A percentile compares a stretch with the other conserved stretches of the same genome.
These are phyloP conservation scores for Hypotaenidia philippensis DNA, from an alignment of 2,797 vertebrate species.

Conservation along the genomic window DNA sequence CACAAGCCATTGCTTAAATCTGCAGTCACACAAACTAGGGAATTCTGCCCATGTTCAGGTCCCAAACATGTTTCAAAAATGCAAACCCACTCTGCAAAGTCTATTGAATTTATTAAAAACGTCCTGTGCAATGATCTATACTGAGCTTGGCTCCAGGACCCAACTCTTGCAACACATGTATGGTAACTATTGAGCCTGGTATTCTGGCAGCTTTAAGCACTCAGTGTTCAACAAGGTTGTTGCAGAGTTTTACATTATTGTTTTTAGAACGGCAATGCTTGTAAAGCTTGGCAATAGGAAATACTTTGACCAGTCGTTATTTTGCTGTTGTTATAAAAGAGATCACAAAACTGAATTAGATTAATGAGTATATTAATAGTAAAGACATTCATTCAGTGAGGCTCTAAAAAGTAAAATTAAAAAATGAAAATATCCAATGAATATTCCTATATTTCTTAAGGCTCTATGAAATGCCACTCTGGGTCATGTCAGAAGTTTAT, in stretches of 20 bases:
- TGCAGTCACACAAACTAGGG: background rate
- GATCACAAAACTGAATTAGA: background rate
- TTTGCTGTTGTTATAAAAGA: background rate
- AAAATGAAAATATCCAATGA: background rate
- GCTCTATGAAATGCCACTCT: background rate
- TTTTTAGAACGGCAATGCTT: background rate
- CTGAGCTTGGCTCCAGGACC: background rate
- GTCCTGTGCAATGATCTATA: background rate
- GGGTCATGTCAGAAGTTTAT: background rate
- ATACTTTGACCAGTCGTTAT: background rate
- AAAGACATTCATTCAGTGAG: background rate
- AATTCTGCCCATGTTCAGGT: background rate
- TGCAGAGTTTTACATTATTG: background rate
- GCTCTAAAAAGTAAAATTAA: background rate
- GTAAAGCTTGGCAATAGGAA: background rate
- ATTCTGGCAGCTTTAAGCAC: conserved; percentile 5
- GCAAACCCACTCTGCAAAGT: background rate
- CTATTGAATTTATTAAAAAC: background rate
- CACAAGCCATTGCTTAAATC: background rate
- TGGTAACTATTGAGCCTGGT: background rate
- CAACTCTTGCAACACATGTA: background rate
- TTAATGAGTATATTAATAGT: accelerated
- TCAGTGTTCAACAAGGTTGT: background rate
- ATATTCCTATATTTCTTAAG: background rate
- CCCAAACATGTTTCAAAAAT: background rate